Evolutionary conservation across 2,113 vertebrate genomes (phyloP).

Genomic region (Oncorhynchus clarkii): DNA sequence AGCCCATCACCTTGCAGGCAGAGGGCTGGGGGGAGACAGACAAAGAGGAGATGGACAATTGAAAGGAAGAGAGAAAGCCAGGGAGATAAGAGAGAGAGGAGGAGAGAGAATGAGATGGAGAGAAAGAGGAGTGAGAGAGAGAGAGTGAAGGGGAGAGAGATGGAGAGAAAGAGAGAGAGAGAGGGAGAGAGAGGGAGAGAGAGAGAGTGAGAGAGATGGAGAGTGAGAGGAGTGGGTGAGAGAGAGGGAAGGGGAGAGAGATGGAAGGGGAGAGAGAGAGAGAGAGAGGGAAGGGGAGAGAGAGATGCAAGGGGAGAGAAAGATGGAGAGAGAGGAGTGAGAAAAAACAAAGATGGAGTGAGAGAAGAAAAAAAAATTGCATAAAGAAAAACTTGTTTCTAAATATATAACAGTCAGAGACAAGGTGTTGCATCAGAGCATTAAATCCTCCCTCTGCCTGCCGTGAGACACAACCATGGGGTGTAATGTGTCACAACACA

Average conservation of each 20-base stretch:
- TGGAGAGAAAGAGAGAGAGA: not conserved
- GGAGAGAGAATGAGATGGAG: not conserved
- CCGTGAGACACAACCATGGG: too few relatives aligned
- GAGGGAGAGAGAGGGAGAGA: not conserved
- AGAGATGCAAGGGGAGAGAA: not conserved
- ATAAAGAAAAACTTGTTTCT: not conserved
- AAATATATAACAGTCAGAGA: conserved; percentile 20
- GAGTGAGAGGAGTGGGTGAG: not conserved
- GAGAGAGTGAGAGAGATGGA: not conserved
- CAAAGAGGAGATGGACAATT: not conserved
- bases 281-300: not conserved
- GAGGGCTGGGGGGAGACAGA: not conserved
- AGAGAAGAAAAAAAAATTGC: conserved; percentile 1
- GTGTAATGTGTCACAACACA: conserved; percentile 17
- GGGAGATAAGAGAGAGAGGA: not conserved
- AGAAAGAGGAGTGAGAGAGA: not conserved
- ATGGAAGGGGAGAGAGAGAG: too few relatives aligned
- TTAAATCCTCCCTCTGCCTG: not conserved
- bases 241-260: not conserved
- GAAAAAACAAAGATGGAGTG: not conserved
- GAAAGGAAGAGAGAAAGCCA: not conserved
- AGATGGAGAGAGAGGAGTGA: not conserved
- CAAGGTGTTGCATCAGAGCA: not conserved
- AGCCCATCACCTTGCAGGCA: conserved; percentile 82
- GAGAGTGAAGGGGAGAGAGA: not conserved